A percentile compares a stretch with the other conserved stretches of the same genome.
phyloP scores from a whole-genome alignment of 2,797 vertebrate genomes.

The Epinephelus malabaricus region DNA sequence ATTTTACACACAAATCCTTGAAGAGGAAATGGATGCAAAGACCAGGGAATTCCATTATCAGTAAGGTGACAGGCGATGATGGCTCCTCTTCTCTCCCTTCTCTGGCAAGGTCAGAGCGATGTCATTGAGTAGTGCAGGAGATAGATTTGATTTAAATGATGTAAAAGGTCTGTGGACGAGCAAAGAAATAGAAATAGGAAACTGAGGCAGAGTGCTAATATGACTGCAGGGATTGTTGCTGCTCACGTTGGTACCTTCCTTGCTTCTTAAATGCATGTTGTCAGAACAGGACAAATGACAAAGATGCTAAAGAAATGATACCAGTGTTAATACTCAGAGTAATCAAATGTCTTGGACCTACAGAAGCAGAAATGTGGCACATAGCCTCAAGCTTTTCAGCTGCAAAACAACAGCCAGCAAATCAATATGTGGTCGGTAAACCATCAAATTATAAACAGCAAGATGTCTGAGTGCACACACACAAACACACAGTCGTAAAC shows the following conservation, averaged over 20 bases:
- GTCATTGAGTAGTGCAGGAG: slow-evolving; percentile 23
- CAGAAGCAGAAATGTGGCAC: slow-evolving; percentile 56
- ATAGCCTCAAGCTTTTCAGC: slow-evolving; percentile 49
- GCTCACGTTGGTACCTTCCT: neutral
- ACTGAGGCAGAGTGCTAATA: slow-evolving; percentile 6
- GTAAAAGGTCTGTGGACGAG: slow-evolving; percentile 50
- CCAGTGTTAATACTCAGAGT: slow-evolving; percentile 31
- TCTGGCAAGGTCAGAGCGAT: slow-evolving; percentile 64
- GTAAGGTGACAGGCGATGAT: slow-evolving; percentile 70
- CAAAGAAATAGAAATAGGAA: slow-evolving; percentile 26
- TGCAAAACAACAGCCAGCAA: slow-evolving; percentile 69
- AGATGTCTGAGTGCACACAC: slow-evolving; percentile 29
- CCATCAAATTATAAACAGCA: slow-evolving; percentile 72
- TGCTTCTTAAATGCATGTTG: slow-evolving; percentile 17
- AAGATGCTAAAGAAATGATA: slow-evolving; percentile 32
- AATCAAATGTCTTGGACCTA: slow-evolving; percentile 62
- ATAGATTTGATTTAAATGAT: slow-evolving; percentile 67
- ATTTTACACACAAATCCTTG: slow-evolving; percentile 57
- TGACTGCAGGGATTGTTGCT: slow-evolving; percentile 10
- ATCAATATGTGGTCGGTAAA: slow-evolving; percentile 77
- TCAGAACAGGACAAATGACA: neutral
- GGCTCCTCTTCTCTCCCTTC: slow-evolving; percentile 47
- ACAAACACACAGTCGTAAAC: slow-evolving; percentile 27
- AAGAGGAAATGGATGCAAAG: slow-evolving; percentile 55
- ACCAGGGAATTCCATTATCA: slow-evolving; percentile 75